Conservation (phyloP, 1,140 invertebrate species). For the Dinothrombium tinctorium region DNA sequence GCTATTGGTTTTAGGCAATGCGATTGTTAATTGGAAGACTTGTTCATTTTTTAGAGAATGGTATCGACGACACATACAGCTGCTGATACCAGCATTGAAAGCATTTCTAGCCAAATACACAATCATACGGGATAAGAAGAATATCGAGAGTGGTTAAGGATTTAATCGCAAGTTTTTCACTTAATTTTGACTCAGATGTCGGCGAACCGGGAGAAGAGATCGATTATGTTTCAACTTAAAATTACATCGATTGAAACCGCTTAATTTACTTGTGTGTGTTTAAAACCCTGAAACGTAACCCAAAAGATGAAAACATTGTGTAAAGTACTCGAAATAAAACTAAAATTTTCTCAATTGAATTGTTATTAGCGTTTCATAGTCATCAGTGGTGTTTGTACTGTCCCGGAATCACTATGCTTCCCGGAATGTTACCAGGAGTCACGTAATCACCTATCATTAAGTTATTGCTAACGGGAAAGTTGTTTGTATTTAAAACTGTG, state of each 20-base stretch:
- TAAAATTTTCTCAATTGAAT: neutral
- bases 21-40: neutral
- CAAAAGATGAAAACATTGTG: too few relatives aligned
- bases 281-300: too few relatives aligned
- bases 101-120: neutral
- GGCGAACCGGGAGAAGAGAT: too few relatives aligned
- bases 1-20: neutral
- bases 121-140: neutral
- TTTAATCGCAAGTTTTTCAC: neutral
- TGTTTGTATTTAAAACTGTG: conserved; percentile 24
- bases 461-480: conserved; percentile 44
- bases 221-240: too few relatives aligned
- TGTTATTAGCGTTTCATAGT: neutral
- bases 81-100: conserved; percentile 22
- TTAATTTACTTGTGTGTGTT: too few relatives aligned
- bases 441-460: conserved; percentile 54
- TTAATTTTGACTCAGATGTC: too few relatives aligned
- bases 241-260: too few relatives aligned
- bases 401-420: neutral
- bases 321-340: neutral
- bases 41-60: conserved; percentile 9
- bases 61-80: conserved; percentile 3
- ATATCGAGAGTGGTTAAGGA: neutral
- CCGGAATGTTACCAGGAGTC: neutral
- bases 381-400: neutral